phyloP scores from a whole-genome alignment of 2,888 invertebrate species.

The Xestoiulus laeticollis region DNA sequence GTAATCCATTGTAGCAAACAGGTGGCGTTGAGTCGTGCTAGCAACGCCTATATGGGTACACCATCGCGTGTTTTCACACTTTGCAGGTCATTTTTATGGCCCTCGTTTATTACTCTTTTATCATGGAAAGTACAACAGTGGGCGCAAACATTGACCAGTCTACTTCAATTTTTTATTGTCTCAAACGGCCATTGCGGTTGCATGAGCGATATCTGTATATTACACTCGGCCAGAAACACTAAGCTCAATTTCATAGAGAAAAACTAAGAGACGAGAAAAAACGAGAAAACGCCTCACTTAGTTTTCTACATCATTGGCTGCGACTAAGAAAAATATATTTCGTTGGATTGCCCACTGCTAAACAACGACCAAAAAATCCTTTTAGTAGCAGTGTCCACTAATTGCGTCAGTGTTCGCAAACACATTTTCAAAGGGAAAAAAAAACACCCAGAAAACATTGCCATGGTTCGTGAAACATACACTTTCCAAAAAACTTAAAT shows the following conservation, averaged over 20 bases:
- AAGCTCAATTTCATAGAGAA: conserved; percentile 41
- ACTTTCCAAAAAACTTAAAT: too few relatives aligned
- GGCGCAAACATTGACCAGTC: conserved; percentile 40
- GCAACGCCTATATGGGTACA: conserved; percentile 15
- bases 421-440: not conserved
- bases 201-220: conserved; percentile 41
- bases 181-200: conserved; percentile 40
- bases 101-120: conserved; percentile 53
- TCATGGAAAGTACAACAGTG: conserved; percentile 52
- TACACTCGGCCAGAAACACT: conserved; percentile 14
- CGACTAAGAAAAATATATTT: conserved; percentile 34
- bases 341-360: not conserved
- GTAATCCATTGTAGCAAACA: conserved; percentile 43
- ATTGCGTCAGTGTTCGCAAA: not conserved
- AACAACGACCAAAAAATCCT: conserved; percentile 32
- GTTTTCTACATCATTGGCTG: conserved; percentile 43
- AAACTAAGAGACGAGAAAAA: not conserved
- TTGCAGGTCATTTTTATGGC: conserved; percentile 43
- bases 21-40: not conserved
- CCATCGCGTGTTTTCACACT: conserved; percentile 41
- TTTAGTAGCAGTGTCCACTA: conserved; percentile 35
- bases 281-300: conserved; percentile 36
- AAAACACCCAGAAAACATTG: too few relatives aligned
- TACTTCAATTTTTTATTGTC: conserved; percentile 49
- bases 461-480: too few relatives aligned